Percentiles rank a stretch among this genome's conserved stretches.
Conservation (phyloP, 2,797 vertebrate species). For the Paramormyrops hopkinsi region DNA sequence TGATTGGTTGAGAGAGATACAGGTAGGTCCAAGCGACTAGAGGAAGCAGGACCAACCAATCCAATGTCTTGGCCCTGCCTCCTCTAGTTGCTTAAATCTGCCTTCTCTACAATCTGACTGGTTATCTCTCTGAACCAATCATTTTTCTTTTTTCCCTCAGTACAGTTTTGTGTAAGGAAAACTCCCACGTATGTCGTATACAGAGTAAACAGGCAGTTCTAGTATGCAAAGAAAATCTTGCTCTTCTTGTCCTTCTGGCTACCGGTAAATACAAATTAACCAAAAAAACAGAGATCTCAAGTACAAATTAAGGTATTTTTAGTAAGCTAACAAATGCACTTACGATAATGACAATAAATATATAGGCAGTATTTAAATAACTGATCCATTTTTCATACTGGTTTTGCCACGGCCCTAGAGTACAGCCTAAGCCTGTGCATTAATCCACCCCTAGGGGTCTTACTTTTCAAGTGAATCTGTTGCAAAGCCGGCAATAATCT, state of each 20-base stretch:
- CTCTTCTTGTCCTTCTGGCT: neutral
- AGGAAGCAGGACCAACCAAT: neutral
- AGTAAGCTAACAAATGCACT: neutral
- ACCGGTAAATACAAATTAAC: neutral
- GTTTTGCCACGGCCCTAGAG: neutral
- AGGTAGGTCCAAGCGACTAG: neutral
- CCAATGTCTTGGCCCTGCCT: neutral
- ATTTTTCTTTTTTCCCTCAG: neutral
- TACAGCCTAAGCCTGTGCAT: neutral
- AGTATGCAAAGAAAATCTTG: neutral
- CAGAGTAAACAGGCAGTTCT: neutral
- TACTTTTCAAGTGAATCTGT: neutral
- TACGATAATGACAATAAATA: neutral
- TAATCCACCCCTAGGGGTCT: neutral
- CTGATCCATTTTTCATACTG: neutral
- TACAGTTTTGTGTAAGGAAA: neutral
- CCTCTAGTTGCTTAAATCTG: neutral
- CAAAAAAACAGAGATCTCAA: neutral
- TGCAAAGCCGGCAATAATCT: neutral
- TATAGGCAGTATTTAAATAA: neutral
- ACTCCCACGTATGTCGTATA: neutral
- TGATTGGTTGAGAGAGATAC: neutral
- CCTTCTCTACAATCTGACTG: neutral
- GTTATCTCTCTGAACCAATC: neutral
- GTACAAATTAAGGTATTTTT: neutral